These are phyloP conservation scores for Ellobius talpinus DNA, from an alignment of 2,113 vertebrate genomes.

Conservation along the genomic window DNA sequence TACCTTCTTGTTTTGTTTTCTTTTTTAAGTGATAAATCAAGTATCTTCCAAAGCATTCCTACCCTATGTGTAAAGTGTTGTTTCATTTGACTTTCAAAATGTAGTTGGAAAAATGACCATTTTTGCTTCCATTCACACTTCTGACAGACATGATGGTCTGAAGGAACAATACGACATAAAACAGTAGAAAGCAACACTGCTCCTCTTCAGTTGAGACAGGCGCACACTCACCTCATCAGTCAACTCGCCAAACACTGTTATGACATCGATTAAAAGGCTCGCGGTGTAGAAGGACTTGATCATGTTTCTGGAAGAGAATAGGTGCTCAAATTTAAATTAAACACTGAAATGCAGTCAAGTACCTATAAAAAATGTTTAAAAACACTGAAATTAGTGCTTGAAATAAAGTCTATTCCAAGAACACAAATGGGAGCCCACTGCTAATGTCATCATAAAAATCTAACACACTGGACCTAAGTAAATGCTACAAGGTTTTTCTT, in stretches of 20 bases:
- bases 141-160: neutral
- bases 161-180: slow-evolving; percentile 34
- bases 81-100: slow-evolving; percentile 51
- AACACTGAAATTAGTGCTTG: slow-evolving; percentile 38
- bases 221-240: slow-evolving; percentile 94
- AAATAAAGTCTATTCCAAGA: slow-evolving; percentile 45
- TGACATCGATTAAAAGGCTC: slow-evolving; percentile 96
- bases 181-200: neutral
- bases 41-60: neutral
- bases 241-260: slow-evolving; percentile 97
- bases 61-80: neutral
- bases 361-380: neutral
- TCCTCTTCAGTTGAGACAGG: neutral
- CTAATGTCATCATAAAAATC: neutral
- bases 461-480: neutral
- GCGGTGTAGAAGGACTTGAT: slow-evolving; percentile 99
- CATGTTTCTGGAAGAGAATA: slow-evolving; percentile 93
- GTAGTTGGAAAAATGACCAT: neutral
- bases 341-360: neutral
- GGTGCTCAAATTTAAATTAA: slow-evolving; percentile 23
- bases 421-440: neutral
- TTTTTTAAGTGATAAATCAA: neutral
- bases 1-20: neutral
- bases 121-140: slow-evolving; percentile 2
- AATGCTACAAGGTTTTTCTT: neutral